phyloP scores from a whole-genome alignment of 1,140 invertebrate genomes.

The Bactericera cockerelli region DNA sequence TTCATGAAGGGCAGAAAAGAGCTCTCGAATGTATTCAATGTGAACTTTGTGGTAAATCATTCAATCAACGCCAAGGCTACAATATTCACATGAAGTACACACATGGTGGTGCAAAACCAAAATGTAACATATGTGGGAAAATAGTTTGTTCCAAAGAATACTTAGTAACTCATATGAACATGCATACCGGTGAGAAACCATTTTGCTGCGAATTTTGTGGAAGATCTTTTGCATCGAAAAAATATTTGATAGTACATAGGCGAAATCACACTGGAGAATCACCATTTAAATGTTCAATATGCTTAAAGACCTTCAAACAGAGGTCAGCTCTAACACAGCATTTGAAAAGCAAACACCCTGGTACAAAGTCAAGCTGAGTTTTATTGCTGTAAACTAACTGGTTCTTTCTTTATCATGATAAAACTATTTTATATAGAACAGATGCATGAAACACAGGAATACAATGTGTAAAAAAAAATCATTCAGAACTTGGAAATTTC shows the following conservation, averaged over 20 bases:
- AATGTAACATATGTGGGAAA: constrained; percentile 11
- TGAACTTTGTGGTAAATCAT: constrained; percentile 1
- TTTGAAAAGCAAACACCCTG: constrained; percentile 45
- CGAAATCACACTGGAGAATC: background rate
- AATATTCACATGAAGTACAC: background rate
- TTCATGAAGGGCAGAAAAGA: background rate
- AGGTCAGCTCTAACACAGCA: constrained; percentile 52
- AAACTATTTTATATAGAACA: too few relatives aligned
- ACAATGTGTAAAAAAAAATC: too few relatives aligned
- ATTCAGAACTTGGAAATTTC: too few relatives aligned
- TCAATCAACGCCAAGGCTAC: background rate
- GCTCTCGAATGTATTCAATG: background rate
- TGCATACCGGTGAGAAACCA: constrained; percentile 38
- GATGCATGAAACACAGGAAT: too few relatives aligned
- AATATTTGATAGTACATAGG: constrained; percentile 29
- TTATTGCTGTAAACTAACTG: too few relatives aligned
- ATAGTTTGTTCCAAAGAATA: constrained; percentile 15
- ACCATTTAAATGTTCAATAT: background rate
- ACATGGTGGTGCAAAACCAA: background rate
- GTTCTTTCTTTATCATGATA: too few relatives aligned
- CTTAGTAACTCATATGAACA: constrained; percentile 33
- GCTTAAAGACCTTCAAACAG: background rate
- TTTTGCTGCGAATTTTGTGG: constrained; percentile 54
- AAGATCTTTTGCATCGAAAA: constrained; percentile 29
- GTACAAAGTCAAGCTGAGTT: constrained; percentile 31